A percentile compares a stretch with the other conserved stretches of the same genome.
Conservation (phyloP, 2,888 invertebrate species). For the Leptopilina syphax region DNA sequence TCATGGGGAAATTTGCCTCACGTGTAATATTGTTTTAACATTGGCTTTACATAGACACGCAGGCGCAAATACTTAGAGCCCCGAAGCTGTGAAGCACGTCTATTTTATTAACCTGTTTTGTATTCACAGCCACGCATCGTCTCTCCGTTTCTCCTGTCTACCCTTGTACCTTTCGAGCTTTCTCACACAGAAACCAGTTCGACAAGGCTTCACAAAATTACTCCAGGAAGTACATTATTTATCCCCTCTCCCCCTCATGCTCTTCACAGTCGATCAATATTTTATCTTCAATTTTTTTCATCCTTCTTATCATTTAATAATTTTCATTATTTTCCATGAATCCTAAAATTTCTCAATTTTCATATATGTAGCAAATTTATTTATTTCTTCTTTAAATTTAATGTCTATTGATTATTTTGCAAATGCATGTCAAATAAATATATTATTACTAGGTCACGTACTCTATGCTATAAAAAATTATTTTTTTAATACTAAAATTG, state of each 20-base stretch:
- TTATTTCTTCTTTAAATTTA: too few species aligned
- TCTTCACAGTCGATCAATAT: not conserved
- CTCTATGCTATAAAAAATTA: too few species aligned
- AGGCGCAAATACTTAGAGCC: constrained; percentile 37
- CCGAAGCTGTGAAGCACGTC: constrained; percentile 40
- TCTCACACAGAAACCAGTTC: constrained; percentile 48
- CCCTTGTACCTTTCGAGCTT: constrained; percentile 45
- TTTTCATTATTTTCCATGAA: too few species aligned
- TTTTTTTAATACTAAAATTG: too few species aligned
- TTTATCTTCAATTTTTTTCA: not conserved
- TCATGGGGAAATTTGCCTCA: not conserved
- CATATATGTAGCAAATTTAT: too few species aligned
- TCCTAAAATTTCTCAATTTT: too few species aligned
- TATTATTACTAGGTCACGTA: too few species aligned
- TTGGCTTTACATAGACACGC: constrained; percentile 13
- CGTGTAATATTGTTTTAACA: constrained; percentile 22
- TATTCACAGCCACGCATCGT: constrained; percentile 65
- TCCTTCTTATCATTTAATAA: not conserved
- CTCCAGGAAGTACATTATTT: constrained; percentile 31
- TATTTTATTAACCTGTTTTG: constrained; percentile 63
- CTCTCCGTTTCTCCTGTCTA: constrained; percentile 52
- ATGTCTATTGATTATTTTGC: too few species aligned
- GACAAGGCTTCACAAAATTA: constrained; percentile 50
- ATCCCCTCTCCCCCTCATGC: not conserved
- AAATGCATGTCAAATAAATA: too few species aligned